Evolutionary conservation across 2,113 vertebrate genomes (phyloP).

Genomic region (Thinocorus orbignyianus): DNA sequence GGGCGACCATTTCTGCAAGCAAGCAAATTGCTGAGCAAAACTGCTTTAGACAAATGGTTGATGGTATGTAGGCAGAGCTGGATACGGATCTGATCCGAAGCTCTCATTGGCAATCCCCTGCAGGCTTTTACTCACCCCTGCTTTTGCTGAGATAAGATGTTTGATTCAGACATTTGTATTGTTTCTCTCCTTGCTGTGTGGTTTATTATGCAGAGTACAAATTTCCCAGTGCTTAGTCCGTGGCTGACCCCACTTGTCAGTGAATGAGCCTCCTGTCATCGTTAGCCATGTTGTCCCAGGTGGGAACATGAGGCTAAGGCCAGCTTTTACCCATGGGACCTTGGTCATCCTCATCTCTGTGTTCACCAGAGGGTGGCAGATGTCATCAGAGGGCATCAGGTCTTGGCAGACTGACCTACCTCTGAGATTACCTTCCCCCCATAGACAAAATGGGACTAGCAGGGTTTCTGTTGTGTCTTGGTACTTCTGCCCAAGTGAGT

Average conservation of each 20-base stretch:
- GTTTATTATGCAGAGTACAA: not conserved
- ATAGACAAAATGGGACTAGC: not conserved
- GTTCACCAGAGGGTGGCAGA: not conserved
- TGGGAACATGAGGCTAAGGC: not conserved
- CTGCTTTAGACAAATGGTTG: not conserved
- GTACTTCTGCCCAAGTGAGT: not conserved
- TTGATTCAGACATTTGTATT: conserved; percentile 31
- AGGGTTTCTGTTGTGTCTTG: fast-evolving
- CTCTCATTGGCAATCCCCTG: conserved; percentile 6
- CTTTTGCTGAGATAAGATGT: conserved; percentile 39
- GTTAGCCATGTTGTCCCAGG: not conserved
- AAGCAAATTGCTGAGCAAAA: not conserved
- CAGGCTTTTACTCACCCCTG: conserved; percentile 28
- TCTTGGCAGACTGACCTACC: not conserved
- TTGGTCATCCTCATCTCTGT: not conserved
- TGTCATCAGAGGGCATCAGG: not conserved
- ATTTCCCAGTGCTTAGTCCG: not conserved
- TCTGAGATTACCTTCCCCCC: not conserved
- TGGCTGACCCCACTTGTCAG: not conserved
- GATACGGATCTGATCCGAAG: conserved; percentile 16
- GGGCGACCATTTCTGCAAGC: not conserved
- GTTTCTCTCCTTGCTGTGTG: not conserved
- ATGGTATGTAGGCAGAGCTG: not conserved
- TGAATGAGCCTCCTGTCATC: not conserved
- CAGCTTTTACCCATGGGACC: not conserved